Evolutionary conservation across 1,140 invertebrate genomes (phyloP), one percentile per base, ranked within the genome.

Genomic region (Plutomurus gul): DNA sequence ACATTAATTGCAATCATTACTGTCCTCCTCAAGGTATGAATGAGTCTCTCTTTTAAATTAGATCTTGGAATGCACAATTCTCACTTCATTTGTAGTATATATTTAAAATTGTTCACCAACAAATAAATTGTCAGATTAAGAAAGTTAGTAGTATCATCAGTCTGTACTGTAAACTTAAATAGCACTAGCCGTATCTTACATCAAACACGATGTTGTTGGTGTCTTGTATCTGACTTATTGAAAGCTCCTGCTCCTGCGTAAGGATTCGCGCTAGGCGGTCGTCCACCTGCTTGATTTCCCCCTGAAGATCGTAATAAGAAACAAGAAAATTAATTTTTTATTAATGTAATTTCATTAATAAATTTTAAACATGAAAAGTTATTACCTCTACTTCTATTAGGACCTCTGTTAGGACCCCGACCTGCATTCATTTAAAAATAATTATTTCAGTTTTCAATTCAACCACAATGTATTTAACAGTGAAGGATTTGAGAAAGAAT

Each of bases 141-240:
- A 70, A 70, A 70, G 36, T 70, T 33, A 70, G 60, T 51, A 18
- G 25, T 51, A 70, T 37, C 27, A 40, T 39, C 70, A 40, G 70
- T 72, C 39, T 72, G 36, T 27, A 72, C 36, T 16, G 11, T 56
- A 72, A 37, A 40, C 40, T 10, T 22, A 20, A 43, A 72, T 46
- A 40, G 37, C 70, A 72, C 39, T 40, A 72, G 70, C 70, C 39
- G 40, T 40, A 72, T 36, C 25, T 72, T 20, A 40, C 70, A 83
- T 83, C 82, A 83, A 74, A 83, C 82, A 51, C 82, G 80, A 80
- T 83, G 82, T 75, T 83, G 82, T 18, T 81, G 79, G 18, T 80
- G 81, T 20, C 78, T 18, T 51, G 47, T n/a, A 39, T 78, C 70
- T 16, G 77, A 47, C 39, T 81, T 81, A 25, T 83, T 77, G 51